These are phyloP conservation scores for Nymphicus hollandicus DNA, from an alignment of 2,113 vertebrate genomes.

Conservation along the genomic window DNA sequence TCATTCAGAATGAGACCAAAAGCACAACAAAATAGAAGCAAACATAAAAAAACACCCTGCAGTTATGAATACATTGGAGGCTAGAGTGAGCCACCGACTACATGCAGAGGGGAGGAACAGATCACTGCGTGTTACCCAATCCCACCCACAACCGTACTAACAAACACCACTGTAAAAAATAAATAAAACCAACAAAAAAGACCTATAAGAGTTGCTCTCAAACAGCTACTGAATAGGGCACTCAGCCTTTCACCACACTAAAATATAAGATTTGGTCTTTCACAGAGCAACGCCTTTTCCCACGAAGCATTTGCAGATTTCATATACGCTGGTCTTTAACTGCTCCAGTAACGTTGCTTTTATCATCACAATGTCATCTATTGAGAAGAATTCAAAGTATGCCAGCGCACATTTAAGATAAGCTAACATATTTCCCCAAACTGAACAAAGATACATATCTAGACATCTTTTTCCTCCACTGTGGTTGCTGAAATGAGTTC, in stretches of 20 bases:
- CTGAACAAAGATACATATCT: slow-evolving; percentile 25
- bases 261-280: neutral
- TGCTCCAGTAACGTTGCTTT: neutral
- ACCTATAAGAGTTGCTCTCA: neutral
- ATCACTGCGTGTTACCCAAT: neutral
- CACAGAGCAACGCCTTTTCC: neutral
- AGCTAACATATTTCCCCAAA: slow-evolving; percentile 16
- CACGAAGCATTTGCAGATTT: neutral
- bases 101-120: neutral
- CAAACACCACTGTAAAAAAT: neutral
- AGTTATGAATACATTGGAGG: neutral
- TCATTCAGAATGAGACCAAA: neutral
- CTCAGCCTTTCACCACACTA: neutral
- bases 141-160: neutral
- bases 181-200: neutral
- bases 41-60: neutral
- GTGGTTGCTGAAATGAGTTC: neutral
- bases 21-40: neutral
- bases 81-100: neutral
- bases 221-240: neutral
- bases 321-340: neutral
- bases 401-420: slow-evolving; percentile 32
- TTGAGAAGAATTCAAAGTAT: slow-evolving; percentile 33
- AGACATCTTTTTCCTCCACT: neutral
- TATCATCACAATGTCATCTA: neutral